Percentiles rank a stretch among this genome's conserved stretches.
phyloP scores from a whole-genome alignment of 2,888 invertebrate genomes.

The Eudasyphora cyanicolor region DNA sequence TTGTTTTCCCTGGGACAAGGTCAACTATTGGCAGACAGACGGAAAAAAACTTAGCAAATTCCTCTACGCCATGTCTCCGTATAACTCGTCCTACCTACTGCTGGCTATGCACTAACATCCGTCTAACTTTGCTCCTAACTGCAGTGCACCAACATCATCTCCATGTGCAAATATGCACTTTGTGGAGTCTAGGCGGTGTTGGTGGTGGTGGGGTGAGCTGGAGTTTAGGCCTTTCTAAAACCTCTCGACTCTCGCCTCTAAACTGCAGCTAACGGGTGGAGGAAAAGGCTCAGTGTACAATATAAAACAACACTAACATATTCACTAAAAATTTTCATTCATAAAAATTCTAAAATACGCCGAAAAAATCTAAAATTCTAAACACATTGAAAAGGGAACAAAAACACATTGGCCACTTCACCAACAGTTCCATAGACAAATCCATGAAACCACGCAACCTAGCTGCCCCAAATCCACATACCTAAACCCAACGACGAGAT shows the following conservation, averaged over 20 bases:
- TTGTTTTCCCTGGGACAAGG: constrained; percentile 62
- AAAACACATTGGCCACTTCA: neutral
- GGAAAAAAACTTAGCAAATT: constrained; percentile 26
- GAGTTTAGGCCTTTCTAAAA: constrained; percentile 14
- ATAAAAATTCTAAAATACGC: constrained; percentile 77
- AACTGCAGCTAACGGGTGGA: neutral
- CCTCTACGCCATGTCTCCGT: neutral
- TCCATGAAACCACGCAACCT: constrained; percentile 12
- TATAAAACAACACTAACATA: constrained; percentile 12
- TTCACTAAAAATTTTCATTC: constrained; percentile 74
- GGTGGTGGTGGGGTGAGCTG: neutral
- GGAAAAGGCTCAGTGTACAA: neutral
- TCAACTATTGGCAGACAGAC: constrained; percentile 55
- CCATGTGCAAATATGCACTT: neutral
- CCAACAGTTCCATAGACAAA: neutral
- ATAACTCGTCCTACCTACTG: neutral
- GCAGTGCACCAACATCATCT: neutral
- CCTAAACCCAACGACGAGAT: neutral
- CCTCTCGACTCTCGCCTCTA: no score
- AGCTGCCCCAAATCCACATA: neutral
- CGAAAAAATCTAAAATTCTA: constrained; percentile 78
- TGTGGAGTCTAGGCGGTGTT: neutral
- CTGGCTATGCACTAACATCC: neutral
- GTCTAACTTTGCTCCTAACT: neutral
- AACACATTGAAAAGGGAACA: constrained; percentile 68